Base-by-base conservation (phyloP, 2,888 invertebrate species). In the Pristionchus japonicus region DNA sequence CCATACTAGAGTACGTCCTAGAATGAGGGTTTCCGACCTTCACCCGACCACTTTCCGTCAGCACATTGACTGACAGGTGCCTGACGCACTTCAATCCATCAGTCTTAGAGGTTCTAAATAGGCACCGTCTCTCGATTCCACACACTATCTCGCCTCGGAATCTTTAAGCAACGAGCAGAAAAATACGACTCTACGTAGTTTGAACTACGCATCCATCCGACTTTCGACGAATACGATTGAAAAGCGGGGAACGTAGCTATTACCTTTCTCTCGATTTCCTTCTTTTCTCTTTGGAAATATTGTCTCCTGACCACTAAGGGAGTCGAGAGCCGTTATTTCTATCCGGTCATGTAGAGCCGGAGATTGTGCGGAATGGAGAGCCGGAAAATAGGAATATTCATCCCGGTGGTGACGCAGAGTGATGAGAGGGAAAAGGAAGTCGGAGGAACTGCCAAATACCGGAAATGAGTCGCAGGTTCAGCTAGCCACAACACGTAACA, bases 171-270 rank as follows among this genome's bases (percentile, higher is more conserved):
- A 4, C 52, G n/a, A n/a, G n/a, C n/a, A n/a, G n/a, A n/a, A n/a
- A n/a, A n/a, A n/a, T n/a, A n/a, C n/a, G n/a, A n/a, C n/a, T n/a
- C n/a, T n/a, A n/a, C n/a, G n/a, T n/a, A n/a, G n/a, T n/a, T n/a
- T n/a, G n/a, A n/a, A 15, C 52, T 20, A 13, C 23, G 4, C n/a
- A 57, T 57, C 52, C 52, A 23, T 57, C 52, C 27, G 64, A 31
- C 64, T n/a, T 27, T 15, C 27, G 31, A 64, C 9, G 64, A 1
- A 31, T 27, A 11, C 31, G n/a, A n/a, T n/a, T n/a, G n/a, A n/a
- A n/a, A n/a, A n/a, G n/a, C n/a, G n/a, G n/a, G 31, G 64, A 31
- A 64, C 64, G 64, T 64, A 64, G 64, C 64, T 64, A 64, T 64
- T 64, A 64, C 64, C 64, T 34, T n/a, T 31, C 64, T 64, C 31